phyloP scores from a whole-genome alignment of 2,113 vertebrate species.

The Oceanites oceanicus region DNA sequence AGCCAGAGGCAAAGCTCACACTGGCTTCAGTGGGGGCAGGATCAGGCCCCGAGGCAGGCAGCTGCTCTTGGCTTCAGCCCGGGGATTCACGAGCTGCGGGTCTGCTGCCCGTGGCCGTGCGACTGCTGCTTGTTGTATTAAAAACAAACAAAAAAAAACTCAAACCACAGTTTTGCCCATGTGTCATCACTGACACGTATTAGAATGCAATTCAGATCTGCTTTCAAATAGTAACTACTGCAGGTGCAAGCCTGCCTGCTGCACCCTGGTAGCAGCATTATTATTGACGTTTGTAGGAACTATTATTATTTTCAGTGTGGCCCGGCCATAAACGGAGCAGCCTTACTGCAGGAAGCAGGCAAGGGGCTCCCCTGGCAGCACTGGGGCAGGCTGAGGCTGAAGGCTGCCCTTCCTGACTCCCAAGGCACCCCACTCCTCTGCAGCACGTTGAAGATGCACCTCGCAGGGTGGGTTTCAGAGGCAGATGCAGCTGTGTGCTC shows the following conservation, averaged over 20 bases:
- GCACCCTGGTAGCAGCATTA: background rate
- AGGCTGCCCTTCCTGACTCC: background rate
- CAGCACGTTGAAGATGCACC: fast-evolving
- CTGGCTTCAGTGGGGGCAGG: fast-evolving
- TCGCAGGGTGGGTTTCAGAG: fast-evolving
- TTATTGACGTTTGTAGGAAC: fast-evolving
- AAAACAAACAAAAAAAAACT: background rate
- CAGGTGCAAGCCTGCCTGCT: background rate
- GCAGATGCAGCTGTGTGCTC: background rate
- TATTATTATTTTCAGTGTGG: background rate
- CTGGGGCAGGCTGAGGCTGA: background rate
- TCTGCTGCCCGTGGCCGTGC: background rate
- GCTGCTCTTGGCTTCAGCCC: background rate
- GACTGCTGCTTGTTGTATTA: background rate
- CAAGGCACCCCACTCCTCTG: background rate
- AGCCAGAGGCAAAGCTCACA: background rate
- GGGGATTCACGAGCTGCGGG: fast-evolving
- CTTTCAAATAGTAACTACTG: background rate
- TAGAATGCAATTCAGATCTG: background rate
- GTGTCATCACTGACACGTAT: fast-evolving
- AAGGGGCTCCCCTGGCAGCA: background rate
- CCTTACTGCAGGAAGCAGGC: background rate
- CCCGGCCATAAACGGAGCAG: fast-evolving
- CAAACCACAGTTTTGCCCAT: background rate
- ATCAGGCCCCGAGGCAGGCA: background rate